Evolutionary conservation across 2,113 vertebrate species (phyloP), one percentile per base, ranked within the genome.

Genomic region (Apus apus): DNA sequence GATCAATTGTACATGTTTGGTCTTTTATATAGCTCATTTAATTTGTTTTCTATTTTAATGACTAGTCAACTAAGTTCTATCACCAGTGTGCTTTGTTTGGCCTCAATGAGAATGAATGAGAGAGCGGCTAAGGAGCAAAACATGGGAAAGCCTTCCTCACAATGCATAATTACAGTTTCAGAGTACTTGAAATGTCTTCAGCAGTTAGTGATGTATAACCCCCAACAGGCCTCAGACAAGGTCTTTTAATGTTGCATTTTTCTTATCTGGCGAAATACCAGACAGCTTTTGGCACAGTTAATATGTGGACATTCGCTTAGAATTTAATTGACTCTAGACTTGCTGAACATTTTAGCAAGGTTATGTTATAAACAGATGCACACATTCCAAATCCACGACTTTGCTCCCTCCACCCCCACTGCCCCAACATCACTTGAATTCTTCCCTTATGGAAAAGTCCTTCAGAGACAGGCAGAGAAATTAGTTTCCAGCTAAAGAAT

Each of bases 361-460:
- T 95, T 94, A 95, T 90, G 79, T 94, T 96, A 82, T 38, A 96
- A 97, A 90, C 95, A 96, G 93, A 96, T 96, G 96, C 62, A 92
- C 4, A 4, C 7, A 15, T 95, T 97, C 94, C 94, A 95, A 92
- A 95, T 95, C 82, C 2, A 9, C 89, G 80, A 85, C 94, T 96
- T 81, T 84, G 25, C 57, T 94, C 46, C 30, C 48, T 91, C 74
- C 89, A 80, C 83, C 89, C 78, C 85, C 67, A 92, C 61, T 93
- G 85, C 58, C 75, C 67, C 57, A 95, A 73, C n/a, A 94, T 92
- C 74, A 27, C 61, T 74, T 57, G 29, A 91, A 93, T 93, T 90
- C 57, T 88, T 96, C 70, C 83, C 70, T 89, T 88, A 84, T 78
- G 64, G 82, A 96, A 86, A 95, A 90, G 75, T 86, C 61, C 88